Evolutionary conservation across 2,113 vertebrate species (phyloP).

Genomic region (Tupaia tana): DNA sequence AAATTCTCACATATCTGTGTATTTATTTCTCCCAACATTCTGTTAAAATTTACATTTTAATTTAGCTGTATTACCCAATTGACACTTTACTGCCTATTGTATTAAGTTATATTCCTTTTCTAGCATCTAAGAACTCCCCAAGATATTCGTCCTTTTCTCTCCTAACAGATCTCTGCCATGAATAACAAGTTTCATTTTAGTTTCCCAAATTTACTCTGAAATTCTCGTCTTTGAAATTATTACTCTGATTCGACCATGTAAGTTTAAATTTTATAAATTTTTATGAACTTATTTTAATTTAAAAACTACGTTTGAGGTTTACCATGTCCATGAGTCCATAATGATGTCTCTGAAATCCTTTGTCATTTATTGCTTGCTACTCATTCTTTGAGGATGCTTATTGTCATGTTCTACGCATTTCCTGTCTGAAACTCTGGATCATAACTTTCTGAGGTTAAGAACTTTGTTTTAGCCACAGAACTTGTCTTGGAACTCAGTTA

Average conservation of each 20-base stretch:
- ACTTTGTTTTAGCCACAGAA: background rate
- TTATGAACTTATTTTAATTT: background rate
- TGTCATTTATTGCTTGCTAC: background rate
- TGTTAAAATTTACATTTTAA: background rate
- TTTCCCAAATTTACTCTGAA: background rate
- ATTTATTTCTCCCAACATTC: background rate
- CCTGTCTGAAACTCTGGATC: background rate
- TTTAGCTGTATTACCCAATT: background rate
- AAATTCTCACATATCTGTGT: background rate
- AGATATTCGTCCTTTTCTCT: background rate
- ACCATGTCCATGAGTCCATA: background rate
- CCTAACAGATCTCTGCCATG: background rate
- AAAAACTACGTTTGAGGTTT: background rate
- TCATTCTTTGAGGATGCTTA: background rate
- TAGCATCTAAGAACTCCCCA: background rate
- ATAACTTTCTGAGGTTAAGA: background rate
- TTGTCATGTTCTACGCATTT: background rate
- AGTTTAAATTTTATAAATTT: conserved; percentile 13
- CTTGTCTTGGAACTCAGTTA: background rate
- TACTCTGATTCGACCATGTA: background rate
- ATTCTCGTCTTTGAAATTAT: background rate
- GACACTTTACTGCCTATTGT: background rate
- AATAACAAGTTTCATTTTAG: background rate
- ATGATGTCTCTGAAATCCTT: background rate
- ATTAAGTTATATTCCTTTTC: background rate